A percentile compares a stretch with the other conserved stretches of the same genome.
phyloP scores from a whole-genome alignment of 2,113 vertebrate genomes.

The Hystrix brachyura region DNA sequence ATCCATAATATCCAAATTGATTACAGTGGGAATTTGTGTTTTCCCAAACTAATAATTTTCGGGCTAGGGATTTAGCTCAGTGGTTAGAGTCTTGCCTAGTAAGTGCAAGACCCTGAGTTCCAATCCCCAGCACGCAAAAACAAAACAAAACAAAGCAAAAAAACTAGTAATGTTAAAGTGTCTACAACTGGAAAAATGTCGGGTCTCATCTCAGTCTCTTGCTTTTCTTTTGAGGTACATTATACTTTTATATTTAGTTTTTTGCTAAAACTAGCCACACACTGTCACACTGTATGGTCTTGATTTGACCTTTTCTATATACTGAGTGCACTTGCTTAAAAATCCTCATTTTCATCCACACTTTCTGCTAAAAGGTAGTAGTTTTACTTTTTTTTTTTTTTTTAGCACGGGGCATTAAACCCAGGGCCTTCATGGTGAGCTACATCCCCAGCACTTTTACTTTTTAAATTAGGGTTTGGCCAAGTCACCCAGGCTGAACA shows the following conservation, averaged over 20 bases:
- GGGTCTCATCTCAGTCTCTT: background rate
- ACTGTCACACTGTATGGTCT: background rate
- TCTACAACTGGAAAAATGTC: slow-evolving; percentile 28
- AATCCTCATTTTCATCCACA: background rate
- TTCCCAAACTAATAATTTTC: background rate
- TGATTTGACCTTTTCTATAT: background rate
- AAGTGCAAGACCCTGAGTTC: too few relatives aligned
- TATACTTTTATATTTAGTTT: background rate
- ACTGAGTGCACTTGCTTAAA: background rate
- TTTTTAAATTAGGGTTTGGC: background rate
- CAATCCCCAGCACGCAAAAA: too few relatives aligned
- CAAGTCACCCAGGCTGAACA: background rate
- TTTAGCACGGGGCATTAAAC: background rate
- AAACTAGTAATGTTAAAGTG: background rate
- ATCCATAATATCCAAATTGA: background rate
- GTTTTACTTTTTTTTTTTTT: background rate
- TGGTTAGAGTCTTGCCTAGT: too few relatives aligned
- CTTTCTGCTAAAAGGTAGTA: background rate
- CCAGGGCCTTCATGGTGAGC: background rate
- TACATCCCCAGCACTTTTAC: background rate
- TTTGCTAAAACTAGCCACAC: background rate
- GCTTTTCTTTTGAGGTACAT: background rate
- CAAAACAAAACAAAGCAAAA: too few relatives aligned
- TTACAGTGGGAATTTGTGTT: background rate
- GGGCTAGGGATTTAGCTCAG: too few relatives aligned